Evolutionary conservation across 2,797 vertebrate species (phyloP).

Genomic region (Onychomys arenicola): DNA sequence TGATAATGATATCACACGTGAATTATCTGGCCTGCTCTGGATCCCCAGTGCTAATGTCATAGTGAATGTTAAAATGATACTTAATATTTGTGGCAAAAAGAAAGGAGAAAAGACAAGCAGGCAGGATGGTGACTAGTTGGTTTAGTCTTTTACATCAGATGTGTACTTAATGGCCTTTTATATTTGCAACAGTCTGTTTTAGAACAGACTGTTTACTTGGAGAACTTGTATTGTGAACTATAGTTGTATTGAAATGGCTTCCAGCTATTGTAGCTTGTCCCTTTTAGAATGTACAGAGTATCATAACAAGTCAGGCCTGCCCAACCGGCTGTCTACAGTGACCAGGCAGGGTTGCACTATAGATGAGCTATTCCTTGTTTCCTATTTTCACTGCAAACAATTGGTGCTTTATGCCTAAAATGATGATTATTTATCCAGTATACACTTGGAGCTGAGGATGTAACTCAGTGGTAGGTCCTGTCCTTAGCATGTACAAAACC

Average conservation of each 20-base stretch:
- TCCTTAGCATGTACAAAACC: background rate
- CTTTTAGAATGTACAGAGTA: constrained; percentile 54
- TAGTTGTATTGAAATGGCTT: constrained; percentile 69
- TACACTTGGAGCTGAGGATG: background rate
- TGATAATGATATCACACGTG: background rate
- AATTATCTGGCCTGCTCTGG: background rate
- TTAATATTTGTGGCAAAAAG: constrained; percentile 16
- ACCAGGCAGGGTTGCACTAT: constrained; percentile 35
- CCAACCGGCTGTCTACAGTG: constrained; percentile 33
- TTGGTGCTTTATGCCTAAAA: constrained; percentile 61
- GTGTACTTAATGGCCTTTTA: constrained; percentile 56
- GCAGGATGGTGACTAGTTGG: background rate
- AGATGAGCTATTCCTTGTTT: constrained; percentile 44
- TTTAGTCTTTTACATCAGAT: constrained; percentile 45
- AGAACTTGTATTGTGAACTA: constrained; percentile 67
- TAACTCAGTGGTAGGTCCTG: background rate
- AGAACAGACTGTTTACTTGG: constrained; percentile 67
- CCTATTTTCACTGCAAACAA: constrained; percentile 56
- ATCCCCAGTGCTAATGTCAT: background rate
- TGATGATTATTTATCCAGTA: constrained; percentile 45
- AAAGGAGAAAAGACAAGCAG: background rate
- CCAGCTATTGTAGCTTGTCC: constrained; percentile 58
- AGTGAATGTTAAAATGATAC: background rate
- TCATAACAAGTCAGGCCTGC: constrained; percentile 56
- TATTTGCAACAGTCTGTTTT: constrained; percentile 68